Evolutionary conservation across 2,113 vertebrate genomes (phyloP).

Genomic region (Rhinoderma darwinii): DNA sequence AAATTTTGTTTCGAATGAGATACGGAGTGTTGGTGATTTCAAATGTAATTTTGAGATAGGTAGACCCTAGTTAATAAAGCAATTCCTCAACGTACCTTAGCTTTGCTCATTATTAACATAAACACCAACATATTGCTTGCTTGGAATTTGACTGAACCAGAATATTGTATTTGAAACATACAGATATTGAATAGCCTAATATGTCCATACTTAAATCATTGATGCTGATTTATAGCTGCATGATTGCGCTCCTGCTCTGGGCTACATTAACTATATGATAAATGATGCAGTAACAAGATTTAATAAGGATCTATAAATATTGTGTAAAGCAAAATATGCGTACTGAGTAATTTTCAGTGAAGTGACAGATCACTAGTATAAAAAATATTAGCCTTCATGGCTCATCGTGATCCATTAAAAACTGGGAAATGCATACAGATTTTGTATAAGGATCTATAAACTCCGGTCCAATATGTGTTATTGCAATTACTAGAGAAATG

Average conservation of each 20-base stretch:
- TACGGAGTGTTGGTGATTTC: no score
- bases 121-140: not conserved
- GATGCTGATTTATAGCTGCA: not conserved
- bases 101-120: not conserved
- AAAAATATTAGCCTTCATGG: not conserved
- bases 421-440: not conserved
- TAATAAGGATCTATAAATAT: not conserved
- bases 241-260: not conserved
- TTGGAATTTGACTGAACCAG: not conserved
- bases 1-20: no score
- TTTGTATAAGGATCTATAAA: not conserved
- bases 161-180: not conserved
- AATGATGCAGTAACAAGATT: not conserved
- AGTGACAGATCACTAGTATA: not conserved
- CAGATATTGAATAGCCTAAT: not conserved
- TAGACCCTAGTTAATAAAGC: no score
- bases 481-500: not conserved
- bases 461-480: not conserved
- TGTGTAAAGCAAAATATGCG: not conserved
- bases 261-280: not conserved
- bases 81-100: not conserved
- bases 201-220: not conserved
- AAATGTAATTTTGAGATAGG: no score
- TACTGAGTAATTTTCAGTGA: not conserved
- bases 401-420: not conserved